These are phyloP conservation scores for Lasioglossum pauxillum DNA, from an alignment of 2,888 invertebrate species.

Conservation along the genomic window DNA sequence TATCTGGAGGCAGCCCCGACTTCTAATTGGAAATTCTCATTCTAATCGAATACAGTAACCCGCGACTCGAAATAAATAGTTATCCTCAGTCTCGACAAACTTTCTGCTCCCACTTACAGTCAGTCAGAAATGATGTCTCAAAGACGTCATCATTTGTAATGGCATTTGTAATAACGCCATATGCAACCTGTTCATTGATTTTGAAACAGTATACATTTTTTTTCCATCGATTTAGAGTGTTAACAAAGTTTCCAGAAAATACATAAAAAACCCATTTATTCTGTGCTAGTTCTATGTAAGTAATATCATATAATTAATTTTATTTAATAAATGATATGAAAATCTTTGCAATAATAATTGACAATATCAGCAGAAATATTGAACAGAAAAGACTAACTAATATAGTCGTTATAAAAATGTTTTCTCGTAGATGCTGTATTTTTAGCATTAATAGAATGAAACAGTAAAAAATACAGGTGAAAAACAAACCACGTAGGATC, in stretches of 20 bases:
- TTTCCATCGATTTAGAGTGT: not conserved
- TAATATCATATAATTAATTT: not conserved
- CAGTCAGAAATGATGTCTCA: not conserved
- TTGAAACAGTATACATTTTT: not conserved
- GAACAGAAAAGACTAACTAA: not conserved
- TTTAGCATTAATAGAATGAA: not conserved
- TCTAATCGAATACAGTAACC: not conserved
- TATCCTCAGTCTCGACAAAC: not conserved
- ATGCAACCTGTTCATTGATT: not conserved
- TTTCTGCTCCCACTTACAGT: not conserved
- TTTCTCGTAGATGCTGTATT: not conserved
- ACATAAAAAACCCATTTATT: not conserved
- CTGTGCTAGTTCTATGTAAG: not conserved
- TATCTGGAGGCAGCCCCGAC: not conserved
- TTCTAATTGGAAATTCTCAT: not conserved
- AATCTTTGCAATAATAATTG: not conserved
- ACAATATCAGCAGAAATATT: no score
- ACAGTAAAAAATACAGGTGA: not conserved
- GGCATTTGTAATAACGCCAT: no score
- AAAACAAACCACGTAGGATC: conserved; percentile 38
- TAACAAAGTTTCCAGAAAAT: not conserved
- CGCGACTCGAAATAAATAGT: not conserved
- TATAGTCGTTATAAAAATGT: not conserved
- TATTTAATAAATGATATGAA: not conserved
- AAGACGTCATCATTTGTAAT: no score